Evolutionary conservation across 1,140 invertebrate species (phyloP).

Genomic region (Penaeus vannamei): DNA sequence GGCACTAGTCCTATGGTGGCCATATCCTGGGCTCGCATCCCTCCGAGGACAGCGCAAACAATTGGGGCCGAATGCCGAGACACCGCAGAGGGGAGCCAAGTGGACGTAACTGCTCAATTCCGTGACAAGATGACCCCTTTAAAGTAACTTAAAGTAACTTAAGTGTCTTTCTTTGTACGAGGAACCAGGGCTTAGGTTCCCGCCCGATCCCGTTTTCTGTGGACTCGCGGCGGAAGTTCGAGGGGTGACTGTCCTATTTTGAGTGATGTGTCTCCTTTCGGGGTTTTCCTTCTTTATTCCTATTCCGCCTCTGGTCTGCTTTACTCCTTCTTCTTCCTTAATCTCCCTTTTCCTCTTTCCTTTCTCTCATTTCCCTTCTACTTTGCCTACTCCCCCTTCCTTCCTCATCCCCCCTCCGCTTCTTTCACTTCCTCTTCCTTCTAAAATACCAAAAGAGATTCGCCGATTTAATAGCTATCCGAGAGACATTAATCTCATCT

Average conservation of each 20-base stretch:
- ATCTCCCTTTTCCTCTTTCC: too few relatives aligned
- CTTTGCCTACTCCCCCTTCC: too few relatives aligned
- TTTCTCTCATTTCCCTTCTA: too few relatives aligned
- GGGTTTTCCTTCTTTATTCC: too few relatives aligned
- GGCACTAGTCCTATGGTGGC: too few relatives aligned
- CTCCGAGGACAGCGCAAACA: too few relatives aligned
- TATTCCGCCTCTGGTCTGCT: too few relatives aligned
- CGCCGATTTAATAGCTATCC: neutral
- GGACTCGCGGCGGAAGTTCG: neutral
- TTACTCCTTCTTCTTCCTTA: too few relatives aligned
- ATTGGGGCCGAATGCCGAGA: too few relatives aligned
- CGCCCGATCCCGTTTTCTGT: conserved; percentile 11
- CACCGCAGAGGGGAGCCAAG: neutral
- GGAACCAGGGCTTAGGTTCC: neutral
- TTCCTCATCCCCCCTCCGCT: too few relatives aligned
- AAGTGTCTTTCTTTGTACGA: neutral
- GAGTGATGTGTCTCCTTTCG: neutral
- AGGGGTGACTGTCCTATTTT: neutral
- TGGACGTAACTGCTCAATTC: conserved; percentile 45
- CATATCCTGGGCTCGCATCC: too few relatives aligned
- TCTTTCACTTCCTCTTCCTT: too few relatives aligned
- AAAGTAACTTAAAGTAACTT: conserved; percentile 31
- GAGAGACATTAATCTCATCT: conserved; percentile 5
- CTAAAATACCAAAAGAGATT: neutral
- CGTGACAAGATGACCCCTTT: conserved; percentile 36